phyloP scores from a whole-genome alignment of 2,113 vertebrate genomes.

The Labeo catla region DNA sequence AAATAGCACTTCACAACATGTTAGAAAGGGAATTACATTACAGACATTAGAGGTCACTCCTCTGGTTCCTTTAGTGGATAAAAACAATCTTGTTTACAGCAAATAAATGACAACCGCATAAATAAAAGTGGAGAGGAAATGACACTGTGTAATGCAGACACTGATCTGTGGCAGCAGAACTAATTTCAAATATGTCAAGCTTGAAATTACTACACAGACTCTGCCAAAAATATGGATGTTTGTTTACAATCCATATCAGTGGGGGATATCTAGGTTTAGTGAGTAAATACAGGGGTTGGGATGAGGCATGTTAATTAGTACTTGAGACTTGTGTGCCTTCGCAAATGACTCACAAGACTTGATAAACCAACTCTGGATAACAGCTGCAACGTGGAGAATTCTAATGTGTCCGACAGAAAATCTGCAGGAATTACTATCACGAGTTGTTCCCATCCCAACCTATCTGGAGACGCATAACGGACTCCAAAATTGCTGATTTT shows the following conservation, averaged over 20 bases:
- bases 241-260: slow-evolving; percentile 60
- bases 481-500: slow-evolving; percentile 11
- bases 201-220: slow-evolving; percentile 63
- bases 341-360: slow-evolving; percentile 43
- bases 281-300: slow-evolving; percentile 54
- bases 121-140: slow-evolving; percentile 49
- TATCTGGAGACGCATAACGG: slow-evolving; percentile 7
- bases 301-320: slow-evolving; percentile 56
- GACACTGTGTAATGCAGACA: slow-evolving; percentile 48
- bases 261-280: slow-evolving; percentile 51
- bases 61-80: slow-evolving; percentile 44
- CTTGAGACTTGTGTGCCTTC: slow-evolving; percentile 32
- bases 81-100: slow-evolving; percentile 57
- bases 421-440: background rate
- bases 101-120: slow-evolving; percentile 57
- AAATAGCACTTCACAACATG: slow-evolving; percentile 18
- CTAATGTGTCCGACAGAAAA: slow-evolving; percentile 32
- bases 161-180: slow-evolving; percentile 56
- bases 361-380: slow-evolving; percentile 22
- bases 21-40: slow-evolving; percentile 20
- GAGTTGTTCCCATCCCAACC: slow-evolving; percentile 4
- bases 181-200: slow-evolving; percentile 64
- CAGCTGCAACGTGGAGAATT: slow-evolving; percentile 29
- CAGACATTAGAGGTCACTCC: slow-evolving; percentile 32
- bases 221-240: slow-evolving; percentile 59